Conservation (phyloP, 2,113 vertebrate species). For the Noctilio leporinus region DNA sequence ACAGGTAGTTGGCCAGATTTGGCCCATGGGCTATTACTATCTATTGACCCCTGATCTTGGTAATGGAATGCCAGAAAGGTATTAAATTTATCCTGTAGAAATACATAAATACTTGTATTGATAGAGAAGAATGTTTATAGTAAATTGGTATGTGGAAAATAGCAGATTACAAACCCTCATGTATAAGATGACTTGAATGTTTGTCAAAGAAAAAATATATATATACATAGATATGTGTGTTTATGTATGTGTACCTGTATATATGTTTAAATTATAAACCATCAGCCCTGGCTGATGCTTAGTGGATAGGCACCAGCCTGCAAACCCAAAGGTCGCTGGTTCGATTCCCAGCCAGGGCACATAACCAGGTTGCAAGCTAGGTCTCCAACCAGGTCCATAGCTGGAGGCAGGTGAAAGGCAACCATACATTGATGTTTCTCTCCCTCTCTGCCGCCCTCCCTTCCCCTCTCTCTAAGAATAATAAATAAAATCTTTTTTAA, state of each 20-base stretch:
- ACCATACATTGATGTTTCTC: too few relatives aligned
- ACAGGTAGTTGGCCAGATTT: not conserved
- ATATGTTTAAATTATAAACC: not conserved
- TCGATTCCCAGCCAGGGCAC: too few relatives aligned
- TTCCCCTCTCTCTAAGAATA: too few relatives aligned
- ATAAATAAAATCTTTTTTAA: too few relatives aligned
- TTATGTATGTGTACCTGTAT: not conserved
- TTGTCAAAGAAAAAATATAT: not conserved
- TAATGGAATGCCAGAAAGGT: not conserved
- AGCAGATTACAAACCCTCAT: not conserved
- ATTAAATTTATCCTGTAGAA: not conserved
- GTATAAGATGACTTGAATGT: not conserved
- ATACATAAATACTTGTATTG: not conserved
- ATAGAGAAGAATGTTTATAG: not conserved
- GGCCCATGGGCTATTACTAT: not conserved
- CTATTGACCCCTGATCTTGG: not conserved
- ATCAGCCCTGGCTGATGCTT: too few relatives aligned
- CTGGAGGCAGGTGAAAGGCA: too few relatives aligned
- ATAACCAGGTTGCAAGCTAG: too few relatives aligned
- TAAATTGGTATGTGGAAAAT: not conserved
- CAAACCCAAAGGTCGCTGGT: too few relatives aligned
- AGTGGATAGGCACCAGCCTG: too few relatives aligned
- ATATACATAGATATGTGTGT: too few relatives aligned
- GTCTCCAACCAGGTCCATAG: too few relatives aligned
- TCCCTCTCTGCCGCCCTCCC: too few relatives aligned